Conservation (phyloP, 2,797 vertebrate genomes). For the Pseudomugil tenellus region DNA sequence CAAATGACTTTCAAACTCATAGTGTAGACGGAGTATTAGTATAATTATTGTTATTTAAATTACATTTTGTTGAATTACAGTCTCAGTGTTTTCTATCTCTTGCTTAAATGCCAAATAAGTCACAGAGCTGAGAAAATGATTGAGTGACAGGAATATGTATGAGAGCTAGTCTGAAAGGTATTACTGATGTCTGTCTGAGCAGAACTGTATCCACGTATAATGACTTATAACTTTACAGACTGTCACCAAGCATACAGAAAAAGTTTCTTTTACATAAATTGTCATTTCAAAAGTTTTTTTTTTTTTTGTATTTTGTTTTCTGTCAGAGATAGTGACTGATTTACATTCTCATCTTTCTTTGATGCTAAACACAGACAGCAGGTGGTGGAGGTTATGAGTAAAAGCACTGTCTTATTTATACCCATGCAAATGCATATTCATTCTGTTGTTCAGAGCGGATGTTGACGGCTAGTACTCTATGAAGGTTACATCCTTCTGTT, state of each 20-base stretch:
- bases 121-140: constrained; percentile 36
- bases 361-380: constrained; percentile 55
- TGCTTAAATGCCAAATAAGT: neutral
- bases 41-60: neutral
- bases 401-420: constrained; percentile 62
- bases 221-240: constrained; percentile 49
- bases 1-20: no score
- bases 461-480: constrained; percentile 7
- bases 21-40: no score
- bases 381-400: constrained; percentile 56
- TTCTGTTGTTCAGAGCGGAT: constrained; percentile 15
- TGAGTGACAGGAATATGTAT: constrained; percentile 48
- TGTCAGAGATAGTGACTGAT: constrained; percentile 74
- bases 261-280: constrained; percentile 43
- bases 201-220: constrained; percentile 24
- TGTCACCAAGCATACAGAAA: constrained; percentile 40
- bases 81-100: no score
- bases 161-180: constrained; percentile 18
- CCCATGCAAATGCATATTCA: constrained; percentile 30
- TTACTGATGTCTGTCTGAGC: constrained; percentile 1
- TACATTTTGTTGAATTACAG: no score
- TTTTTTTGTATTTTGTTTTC: constrained; percentile 61
- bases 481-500: neutral
- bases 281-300: constrained; percentile 45
- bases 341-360: constrained; percentile 69